Evolutionary conservation across 2,113 vertebrate genomes (phyloP).

Genomic region (Indri indri): DNA sequence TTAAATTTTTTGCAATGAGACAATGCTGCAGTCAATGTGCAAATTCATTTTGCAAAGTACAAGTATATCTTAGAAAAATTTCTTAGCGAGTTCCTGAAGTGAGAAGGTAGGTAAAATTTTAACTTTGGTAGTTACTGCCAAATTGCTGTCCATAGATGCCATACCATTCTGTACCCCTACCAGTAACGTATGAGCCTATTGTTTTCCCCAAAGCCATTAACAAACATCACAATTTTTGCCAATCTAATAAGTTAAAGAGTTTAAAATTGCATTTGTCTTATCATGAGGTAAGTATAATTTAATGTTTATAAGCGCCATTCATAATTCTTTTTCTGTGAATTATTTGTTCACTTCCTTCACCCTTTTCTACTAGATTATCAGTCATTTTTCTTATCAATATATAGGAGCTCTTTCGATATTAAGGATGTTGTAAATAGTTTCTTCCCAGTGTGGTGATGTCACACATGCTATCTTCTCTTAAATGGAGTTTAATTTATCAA

Average conservation of each 20-base stretch:
- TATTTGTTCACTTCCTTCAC: neutral
- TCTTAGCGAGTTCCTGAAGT: neutral
- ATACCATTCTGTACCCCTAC: neutral
- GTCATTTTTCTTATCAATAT: neutral
- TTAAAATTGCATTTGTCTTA: neutral
- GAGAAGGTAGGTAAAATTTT: neutral
- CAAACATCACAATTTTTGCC: neutral
- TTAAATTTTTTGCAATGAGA: neutral
- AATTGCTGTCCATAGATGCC: neutral
- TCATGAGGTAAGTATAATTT: neutral
- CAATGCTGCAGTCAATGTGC: neutral
- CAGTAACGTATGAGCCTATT: neutral
- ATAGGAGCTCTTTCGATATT: neutral
- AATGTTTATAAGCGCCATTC: neutral
- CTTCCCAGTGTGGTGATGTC: neutral
- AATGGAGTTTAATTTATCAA: neutral
- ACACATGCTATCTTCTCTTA: neutral
- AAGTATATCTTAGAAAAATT: neutral
- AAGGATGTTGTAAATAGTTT: neutral
- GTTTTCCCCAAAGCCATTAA: neutral
- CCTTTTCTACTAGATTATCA: neutral
- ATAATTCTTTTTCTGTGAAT: constrained; percentile 12
- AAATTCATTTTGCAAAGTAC: neutral
- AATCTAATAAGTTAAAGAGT: neutral
- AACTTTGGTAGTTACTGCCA: neutral